These are phyloP conservation scores for Harmothoe impar DNA, from an alignment of 2,888 invertebrate species.

Conservation along the genomic window DNA sequence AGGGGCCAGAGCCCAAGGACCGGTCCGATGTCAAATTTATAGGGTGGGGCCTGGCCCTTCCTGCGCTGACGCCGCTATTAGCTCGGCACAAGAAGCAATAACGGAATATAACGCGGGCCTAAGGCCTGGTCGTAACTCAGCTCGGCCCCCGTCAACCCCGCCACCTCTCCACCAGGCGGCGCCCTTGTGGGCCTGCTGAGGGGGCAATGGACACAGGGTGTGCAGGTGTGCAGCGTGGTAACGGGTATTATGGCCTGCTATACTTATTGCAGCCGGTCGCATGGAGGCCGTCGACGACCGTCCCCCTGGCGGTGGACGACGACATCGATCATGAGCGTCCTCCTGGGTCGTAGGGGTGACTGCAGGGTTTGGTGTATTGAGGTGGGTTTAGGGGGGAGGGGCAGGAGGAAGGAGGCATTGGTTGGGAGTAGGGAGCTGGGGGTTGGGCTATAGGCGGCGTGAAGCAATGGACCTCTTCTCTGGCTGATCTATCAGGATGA, in stretches of 20 bases:
- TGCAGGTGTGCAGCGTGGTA: constrained; percentile 31
- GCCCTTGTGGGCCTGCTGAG: neutral
- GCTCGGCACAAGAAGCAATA: constrained; percentile 53
- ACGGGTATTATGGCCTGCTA: constrained; percentile 45
- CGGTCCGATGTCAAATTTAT: constrained; percentile 58
- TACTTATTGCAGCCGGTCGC: constrained; percentile 30
- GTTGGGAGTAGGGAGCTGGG: neutral
- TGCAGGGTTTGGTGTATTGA: neutral
- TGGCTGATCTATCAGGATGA: neutral
- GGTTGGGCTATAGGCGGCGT: neutral
- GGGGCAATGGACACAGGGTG: constrained; percentile 20
- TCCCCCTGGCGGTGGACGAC: neutral
- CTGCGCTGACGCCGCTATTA: constrained; percentile 44
- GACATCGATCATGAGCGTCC: constrained; percentile 1
- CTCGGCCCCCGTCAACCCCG: constrained; percentile 24
- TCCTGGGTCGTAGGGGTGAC: neutral
- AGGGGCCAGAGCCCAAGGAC: constrained; percentile 19
- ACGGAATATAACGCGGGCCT: constrained; percentile 30
- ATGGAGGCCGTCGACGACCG: constrained; percentile 13
- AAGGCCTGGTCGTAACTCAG: constrained; percentile 40
- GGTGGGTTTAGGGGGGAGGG: neutral
- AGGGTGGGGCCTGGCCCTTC: constrained; percentile 33
- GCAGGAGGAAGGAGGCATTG: neutral
- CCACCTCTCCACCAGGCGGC: neutral
- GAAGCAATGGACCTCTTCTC: neutral